Conservation (phyloP, 2,797 vertebrate genomes). For the Parauchenoglanis ngamensis region DNA sequence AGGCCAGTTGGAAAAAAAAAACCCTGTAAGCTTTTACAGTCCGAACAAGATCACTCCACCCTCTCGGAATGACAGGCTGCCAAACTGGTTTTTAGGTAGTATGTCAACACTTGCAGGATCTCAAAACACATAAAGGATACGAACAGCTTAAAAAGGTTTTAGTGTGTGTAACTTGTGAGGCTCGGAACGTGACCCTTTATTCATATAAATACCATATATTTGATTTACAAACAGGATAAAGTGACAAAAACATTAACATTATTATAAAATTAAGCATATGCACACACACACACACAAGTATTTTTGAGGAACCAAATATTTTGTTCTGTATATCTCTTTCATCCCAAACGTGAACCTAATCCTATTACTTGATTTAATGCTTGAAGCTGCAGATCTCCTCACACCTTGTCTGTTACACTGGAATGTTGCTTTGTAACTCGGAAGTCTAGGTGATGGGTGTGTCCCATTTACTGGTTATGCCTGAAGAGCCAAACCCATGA, state of each 20-base stretch:
- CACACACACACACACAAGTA: not conserved
- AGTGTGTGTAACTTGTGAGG: not conserved
- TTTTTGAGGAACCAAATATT: not conserved
- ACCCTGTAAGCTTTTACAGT: not conserved
- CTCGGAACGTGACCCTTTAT: too few relatives aligned
- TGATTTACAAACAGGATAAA: not conserved
- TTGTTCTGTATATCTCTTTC: not conserved
- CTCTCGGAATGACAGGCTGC: not conserved
- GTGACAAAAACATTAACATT: not conserved
- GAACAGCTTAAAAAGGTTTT: not conserved
- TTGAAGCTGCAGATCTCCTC: not conserved
- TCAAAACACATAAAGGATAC: not conserved
- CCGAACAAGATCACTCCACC: not conserved
- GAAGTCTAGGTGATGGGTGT: not conserved
- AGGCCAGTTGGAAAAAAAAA: not conserved
- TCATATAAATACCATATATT: not conserved
- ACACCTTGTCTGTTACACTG: not conserved
- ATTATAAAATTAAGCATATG: not conserved
- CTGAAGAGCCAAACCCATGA: not conserved
- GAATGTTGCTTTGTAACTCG: not conserved
- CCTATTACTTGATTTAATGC: not conserved
- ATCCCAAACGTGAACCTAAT: not conserved
- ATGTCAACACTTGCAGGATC: not conserved
- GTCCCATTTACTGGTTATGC: not conserved
- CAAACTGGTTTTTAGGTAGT: not conserved